Conservation (phyloP, 2,113 vertebrate genomes). For the Sturnus vulgaris region DNA sequence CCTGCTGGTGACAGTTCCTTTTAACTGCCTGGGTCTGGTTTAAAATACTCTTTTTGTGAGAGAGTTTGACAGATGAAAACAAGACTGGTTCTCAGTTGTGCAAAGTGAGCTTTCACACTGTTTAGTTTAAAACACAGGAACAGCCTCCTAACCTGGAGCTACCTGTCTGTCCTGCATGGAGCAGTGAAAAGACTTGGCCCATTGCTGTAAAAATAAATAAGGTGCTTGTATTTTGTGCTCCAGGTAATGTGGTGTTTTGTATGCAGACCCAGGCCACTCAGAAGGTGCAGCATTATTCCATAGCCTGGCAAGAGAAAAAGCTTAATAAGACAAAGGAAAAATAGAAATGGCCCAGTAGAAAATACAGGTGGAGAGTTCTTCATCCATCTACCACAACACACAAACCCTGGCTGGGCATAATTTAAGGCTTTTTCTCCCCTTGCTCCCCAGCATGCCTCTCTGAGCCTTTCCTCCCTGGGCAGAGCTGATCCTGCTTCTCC, state of each 20-base stretch:
- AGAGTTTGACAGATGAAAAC: not conserved
- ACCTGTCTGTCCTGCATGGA: not conserved
- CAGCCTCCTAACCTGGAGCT: not conserved
- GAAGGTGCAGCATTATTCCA: not conserved
- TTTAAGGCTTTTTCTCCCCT: not conserved
- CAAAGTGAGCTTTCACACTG: not conserved
- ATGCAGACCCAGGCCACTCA: not conserved
- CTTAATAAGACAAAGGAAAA: not conserved
- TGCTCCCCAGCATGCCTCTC: not conserved
- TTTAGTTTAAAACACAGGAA: not conserved
- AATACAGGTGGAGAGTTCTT: not conserved
- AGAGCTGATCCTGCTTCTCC: not conserved
- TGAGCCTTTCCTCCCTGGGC: not conserved
- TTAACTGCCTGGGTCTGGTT: constrained; percentile 26
- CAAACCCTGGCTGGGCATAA: accelerated
- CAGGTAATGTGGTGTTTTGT: not conserved
- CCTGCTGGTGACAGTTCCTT: constrained; percentile 18
- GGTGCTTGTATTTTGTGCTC: not conserved
- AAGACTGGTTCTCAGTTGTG: not conserved
- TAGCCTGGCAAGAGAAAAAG: not conserved
- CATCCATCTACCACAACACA: not conserved
- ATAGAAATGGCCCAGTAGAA: not conserved
- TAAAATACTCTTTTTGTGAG: constrained; percentile 30
- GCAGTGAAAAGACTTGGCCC: not conserved
- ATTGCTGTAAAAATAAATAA: not conserved